Evolutionary conservation across 2,113 vertebrate genomes (phyloP), one percentile per base, ranked within the genome.

Genomic region (Nymphicus hollandicus): DNA sequence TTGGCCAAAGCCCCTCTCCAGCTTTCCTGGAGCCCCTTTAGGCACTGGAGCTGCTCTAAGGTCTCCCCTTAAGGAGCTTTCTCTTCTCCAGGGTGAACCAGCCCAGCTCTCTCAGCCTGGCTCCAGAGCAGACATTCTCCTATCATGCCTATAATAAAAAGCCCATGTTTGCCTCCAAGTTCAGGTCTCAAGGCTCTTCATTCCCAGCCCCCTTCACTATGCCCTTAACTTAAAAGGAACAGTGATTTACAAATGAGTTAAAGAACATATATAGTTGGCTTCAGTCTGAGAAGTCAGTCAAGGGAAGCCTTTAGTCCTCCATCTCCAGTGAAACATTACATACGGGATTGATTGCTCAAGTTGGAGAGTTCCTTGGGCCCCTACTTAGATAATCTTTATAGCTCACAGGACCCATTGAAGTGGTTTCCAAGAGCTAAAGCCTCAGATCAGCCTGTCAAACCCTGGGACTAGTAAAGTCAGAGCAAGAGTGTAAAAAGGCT

Each of bases 351-450:
- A 96, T 90, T 94, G 63, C 92, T 66, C n/a, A 50, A 87, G 17
- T 72, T 27, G 12, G n/a, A 72, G 81, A 65, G 33, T 27, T 94
- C 94, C 49, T 81, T 43, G 44, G 89, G 93, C 82, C 91, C 41
- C 91, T 49, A 50, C 58, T 35, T 47, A 24, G 73, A 78, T 94
- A 95, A 96, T 87, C 91, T 64, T 90, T 33, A 68, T 5, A 44
- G 76, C 76, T 96, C 78, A 18, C 85, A 53, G 89, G 78, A 85
- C 84, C 65, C 65, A 85, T 52, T 96, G 84, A 92, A 91, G 70
- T 88, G 84, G 91, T 89, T 96, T 96, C 95, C 96, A 95, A 81
- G 29, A 88, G 64, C 63, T 65, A 50, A 95, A 96, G 73, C 66
- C 82, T 89, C 78, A 90, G 80, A 76, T 95, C 88, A 91, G 65